phyloP scores from a whole-genome alignment of 2,797 vertebrate genomes.

The Carcharodon carcharias region DNA sequence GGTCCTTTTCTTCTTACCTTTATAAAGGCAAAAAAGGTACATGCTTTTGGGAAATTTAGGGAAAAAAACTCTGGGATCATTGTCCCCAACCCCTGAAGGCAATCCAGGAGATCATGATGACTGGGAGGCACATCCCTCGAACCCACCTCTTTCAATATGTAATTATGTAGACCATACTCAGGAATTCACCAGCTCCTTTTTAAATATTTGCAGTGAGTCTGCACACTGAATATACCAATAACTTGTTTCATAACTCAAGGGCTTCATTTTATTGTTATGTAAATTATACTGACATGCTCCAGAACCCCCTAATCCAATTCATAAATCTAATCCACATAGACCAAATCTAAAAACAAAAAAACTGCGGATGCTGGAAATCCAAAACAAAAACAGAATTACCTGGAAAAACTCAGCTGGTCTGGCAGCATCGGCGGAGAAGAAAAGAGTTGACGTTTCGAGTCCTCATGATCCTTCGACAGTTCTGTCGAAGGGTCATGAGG shows the following conservation, averaged over 20 bases:
- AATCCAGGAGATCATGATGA: not conserved
- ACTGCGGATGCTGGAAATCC: no score
- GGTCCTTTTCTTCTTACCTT: not conserved
- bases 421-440: no score
- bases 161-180: not conserved
- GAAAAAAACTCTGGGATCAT: not conserved
- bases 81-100: not conserved
- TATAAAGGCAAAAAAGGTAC: not conserved
- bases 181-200: not conserved
- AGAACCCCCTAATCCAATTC: not conserved
- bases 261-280: not conserved
- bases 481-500: no score
- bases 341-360: no score
- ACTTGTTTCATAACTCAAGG: not conserved
- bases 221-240: not conserved
- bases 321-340: not conserved
- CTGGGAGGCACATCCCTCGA: not conserved
- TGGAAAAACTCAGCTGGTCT: no score
- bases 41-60: not conserved
- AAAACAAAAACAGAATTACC: no score
- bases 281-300: not conserved
- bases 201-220: not conserved
- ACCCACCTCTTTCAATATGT: not conserved
- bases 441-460: no score
- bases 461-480: no score